These are phyloP conservation scores for Lasioglossum zephyrum DNA, from an alignment of 2,888 invertebrate genomes.

Conservation along the genomic window DNA sequence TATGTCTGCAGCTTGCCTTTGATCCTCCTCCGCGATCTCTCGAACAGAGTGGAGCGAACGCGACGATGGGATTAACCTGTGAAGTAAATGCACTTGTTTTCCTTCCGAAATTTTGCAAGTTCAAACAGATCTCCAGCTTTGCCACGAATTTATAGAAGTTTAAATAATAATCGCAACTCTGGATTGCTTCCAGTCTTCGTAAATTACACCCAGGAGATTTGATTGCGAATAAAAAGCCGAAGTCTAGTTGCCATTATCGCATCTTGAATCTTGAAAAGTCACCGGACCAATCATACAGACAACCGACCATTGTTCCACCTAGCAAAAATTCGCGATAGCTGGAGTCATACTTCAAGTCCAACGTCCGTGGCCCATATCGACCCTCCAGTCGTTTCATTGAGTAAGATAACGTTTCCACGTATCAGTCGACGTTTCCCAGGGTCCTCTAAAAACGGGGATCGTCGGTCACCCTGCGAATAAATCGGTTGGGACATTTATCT, in stretches of 20 bases:
- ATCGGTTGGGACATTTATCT: constrained; percentile 36
- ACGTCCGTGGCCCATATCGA: constrained; percentile 9
- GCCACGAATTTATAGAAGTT: too few species aligned
- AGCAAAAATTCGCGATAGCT: not conserved
- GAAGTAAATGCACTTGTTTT: not conserved
- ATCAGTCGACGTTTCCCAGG: not conserved
- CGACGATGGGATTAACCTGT: not conserved
- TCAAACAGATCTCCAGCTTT: not conserved
- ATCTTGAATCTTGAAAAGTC: not conserved
- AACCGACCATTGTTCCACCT: not conserved
- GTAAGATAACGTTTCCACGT: constrained; percentile 18
- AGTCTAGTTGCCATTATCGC: not conserved
- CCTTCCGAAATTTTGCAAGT: not conserved
- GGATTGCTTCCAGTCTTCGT: not conserved
- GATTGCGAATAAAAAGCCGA: not conserved
- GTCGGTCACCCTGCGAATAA: constrained; percentile 39
- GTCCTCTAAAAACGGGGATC: constrained; percentile 25
- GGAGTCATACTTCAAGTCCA: not conserved
- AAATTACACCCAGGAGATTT: not conserved
- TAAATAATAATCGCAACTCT: not conserved
- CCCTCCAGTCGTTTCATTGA: not conserved
- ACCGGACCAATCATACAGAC: not conserved
- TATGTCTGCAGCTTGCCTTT: too few species aligned
- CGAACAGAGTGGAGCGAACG: not conserved
- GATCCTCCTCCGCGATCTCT: not conserved